Percentiles rank a stretch among this genome's conserved stretches.
These are phyloP conservation scores for Caenorhabditis remanei DNA, from an alignment of 1,140 invertebrate species.

Conservation along the genomic window DNA sequence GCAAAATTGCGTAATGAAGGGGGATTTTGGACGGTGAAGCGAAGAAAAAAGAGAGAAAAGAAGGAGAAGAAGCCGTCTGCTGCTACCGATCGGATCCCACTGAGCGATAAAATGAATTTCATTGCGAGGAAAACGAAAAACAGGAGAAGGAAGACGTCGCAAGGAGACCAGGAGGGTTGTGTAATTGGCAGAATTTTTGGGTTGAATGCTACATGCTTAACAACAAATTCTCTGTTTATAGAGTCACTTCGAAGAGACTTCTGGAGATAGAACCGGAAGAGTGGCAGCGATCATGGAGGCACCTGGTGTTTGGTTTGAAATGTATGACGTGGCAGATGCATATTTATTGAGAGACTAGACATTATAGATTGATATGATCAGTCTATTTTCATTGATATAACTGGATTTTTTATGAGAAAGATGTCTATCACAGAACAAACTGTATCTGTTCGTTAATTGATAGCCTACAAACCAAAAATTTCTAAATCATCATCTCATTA, in stretches of 20 bases:
- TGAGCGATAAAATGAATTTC: conserved; percentile 50
- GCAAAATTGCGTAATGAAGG: conserved; percentile 48
- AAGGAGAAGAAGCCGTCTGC: neutral
- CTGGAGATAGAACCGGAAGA: conserved; percentile 38
- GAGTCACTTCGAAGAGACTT: conserved; percentile 27
- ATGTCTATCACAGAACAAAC: too few relatives aligned
- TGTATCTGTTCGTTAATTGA: too few relatives aligned
- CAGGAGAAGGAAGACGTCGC: neutral
- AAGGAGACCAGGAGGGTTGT: conserved; percentile 3
- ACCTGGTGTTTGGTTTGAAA: conserved; percentile 9
- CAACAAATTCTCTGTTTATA: conserved; percentile 13
- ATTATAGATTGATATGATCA: neutral
- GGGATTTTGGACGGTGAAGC: conserved; percentile 6
- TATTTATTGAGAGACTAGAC: neutral
- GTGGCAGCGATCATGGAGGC: conserved; percentile 30
- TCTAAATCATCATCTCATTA: too few relatives aligned
- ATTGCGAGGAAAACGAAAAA: conserved; percentile 3
- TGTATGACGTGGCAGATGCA: conserved; percentile 27
- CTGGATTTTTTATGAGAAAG: neutral
- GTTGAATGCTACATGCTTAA: conserved; percentile 16
- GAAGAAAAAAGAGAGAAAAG: neutral
- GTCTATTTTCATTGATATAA: neutral
- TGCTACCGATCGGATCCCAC: conserved; percentile 35
- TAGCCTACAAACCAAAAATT: too few relatives aligned
- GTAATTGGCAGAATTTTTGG: conserved; percentile 46